These are phyloP conservation scores for Darevskia nairensis DNA, from an alignment of 2,797 vertebrate species.

Conservation along the genomic window DNA sequence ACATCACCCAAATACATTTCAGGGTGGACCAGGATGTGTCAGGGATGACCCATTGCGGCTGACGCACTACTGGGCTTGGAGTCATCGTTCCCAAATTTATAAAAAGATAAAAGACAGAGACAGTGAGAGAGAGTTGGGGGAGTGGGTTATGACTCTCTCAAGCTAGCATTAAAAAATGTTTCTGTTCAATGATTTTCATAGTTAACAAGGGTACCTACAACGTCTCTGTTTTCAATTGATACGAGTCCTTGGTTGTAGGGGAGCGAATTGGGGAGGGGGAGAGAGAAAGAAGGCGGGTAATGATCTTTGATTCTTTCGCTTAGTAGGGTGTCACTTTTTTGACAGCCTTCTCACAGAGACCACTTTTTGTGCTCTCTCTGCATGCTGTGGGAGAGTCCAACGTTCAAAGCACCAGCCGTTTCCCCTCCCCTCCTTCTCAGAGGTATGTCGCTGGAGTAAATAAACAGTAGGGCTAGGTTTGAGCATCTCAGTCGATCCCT, in stretches of 20 bases:
- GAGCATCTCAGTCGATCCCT: not conserved
- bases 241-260: too few relatives aligned
- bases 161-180: not conserved
- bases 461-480: not conserved
- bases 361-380: not conserved
- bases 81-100: not conserved
- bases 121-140: too few relatives aligned
- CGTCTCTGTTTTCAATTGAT: too few relatives aligned
- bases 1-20: not conserved
- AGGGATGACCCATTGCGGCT: not conserved
- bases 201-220: too few relatives aligned
- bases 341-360: too few relatives aligned
- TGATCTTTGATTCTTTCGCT: too few relatives aligned
- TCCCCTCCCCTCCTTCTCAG: not conserved
- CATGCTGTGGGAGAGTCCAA: not conserved
- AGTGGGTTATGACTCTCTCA: not conserved
- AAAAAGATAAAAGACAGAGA: not conserved
- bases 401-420: not conserved
- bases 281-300: too few relatives aligned
- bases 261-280: too few relatives aligned
- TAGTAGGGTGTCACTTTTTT: not conserved
- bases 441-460: not conserved
- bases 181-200: too few relatives aligned
- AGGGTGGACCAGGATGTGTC: not conserved
- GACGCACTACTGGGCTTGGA: not conserved